Evolutionary conservation across 2,888 invertebrate species (phyloP).

Genomic region (Exocentrus adspersus): DNA sequence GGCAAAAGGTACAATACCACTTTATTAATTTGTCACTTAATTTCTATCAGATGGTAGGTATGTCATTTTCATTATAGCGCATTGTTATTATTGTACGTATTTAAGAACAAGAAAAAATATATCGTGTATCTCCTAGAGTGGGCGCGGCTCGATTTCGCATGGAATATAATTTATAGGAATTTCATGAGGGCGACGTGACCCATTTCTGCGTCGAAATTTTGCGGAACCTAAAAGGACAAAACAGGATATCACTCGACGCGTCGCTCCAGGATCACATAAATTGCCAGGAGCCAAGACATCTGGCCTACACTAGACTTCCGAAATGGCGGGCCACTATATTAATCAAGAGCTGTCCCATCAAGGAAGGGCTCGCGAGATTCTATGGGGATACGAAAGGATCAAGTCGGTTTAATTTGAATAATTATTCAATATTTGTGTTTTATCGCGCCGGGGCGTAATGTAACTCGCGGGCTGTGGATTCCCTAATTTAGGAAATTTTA

Average conservation of each 20-base stretch:
- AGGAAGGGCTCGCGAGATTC: conserved; percentile 20
- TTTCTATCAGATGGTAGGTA: too few relatives aligned
- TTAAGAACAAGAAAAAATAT: too few relatives aligned
- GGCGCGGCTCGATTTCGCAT: too few relatives aligned
- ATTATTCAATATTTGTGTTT: conserved; percentile 26
- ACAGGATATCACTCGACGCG: conserved; percentile 18
- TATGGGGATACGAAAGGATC: conserved; percentile 20
- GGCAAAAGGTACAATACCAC: too few relatives aligned
- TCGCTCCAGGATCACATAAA: conserved; percentile 24
- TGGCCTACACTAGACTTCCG: conserved; percentile 17
- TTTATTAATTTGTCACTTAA: too few relatives aligned
- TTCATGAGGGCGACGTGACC: not conserved
- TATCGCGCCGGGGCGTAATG: conserved; percentile 11
- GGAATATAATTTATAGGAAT: not conserved
- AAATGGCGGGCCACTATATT: conserved; percentile 21
- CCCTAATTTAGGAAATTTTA: not conserved
- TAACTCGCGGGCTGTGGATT: not conserved
- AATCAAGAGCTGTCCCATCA: conserved; percentile 22
- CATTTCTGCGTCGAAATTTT: not conserved
- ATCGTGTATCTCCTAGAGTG: too few relatives aligned
- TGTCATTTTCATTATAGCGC: too few relatives aligned
- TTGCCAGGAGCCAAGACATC: conserved; percentile 25
- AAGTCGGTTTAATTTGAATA: conserved; percentile 24
- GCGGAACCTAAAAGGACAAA: conserved; percentile 13
- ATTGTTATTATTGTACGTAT: too few relatives aligned